These are phyloP conservation scores for Drosophila bifasciata DNA, from an alignment of 1,140 invertebrate species.

Conservation along the genomic window DNA sequence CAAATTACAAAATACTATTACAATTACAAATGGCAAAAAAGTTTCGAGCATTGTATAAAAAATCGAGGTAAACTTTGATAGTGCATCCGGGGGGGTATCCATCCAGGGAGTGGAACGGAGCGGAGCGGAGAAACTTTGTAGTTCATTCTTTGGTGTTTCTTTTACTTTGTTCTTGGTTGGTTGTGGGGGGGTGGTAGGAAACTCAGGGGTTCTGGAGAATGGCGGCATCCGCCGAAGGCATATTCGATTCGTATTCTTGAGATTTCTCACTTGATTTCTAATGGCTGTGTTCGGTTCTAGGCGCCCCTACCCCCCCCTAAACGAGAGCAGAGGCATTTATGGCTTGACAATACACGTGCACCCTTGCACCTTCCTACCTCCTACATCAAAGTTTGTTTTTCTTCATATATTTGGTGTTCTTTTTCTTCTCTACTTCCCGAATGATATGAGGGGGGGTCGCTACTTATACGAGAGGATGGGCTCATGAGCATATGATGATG, in stretches of 20 bases:
- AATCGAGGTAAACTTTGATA: slow-evolving; percentile 78
- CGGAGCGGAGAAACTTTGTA: too few species aligned
- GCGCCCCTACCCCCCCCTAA: slow-evolving; percentile 7
- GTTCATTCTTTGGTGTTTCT: slow-evolving; percentile 13
- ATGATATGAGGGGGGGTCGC: slow-evolving; percentile 30
- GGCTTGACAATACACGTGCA: too few species aligned
- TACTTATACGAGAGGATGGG: slow-evolving; percentile 35
- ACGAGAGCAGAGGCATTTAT: slow-evolving; percentile 3
- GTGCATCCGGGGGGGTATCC: slow-evolving; percentile 54
- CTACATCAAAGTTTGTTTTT: slow-evolving; percentile 1
- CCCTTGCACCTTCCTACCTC: too few species aligned
- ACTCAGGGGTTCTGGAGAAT: slow-evolving; percentile 31
- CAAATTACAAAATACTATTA: slow-evolving; percentile 61
- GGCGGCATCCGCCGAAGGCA: slow-evolving; percentile 40
- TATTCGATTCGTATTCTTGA: slow-evolving; percentile 14
- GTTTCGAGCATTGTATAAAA: slow-evolving; percentile 72
- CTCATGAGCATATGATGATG: slow-evolving; percentile 13
- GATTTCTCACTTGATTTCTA: background rate
- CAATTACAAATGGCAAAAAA: slow-evolving; percentile 74
- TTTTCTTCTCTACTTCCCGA: too few species aligned
- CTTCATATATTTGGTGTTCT: background rate
- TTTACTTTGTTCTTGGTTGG: slow-evolving; percentile 22
- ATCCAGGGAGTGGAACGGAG: slow-evolving; percentile 43
- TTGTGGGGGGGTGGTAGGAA: slow-evolving; percentile 24
- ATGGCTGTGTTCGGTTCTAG: slow-evolving; percentile 43